Percentiles rank a stretch among this genome's conserved stretches.
phyloP scores from a whole-genome alignment of 2,797 vertebrate genomes.

The Malurus splendens region DNA sequence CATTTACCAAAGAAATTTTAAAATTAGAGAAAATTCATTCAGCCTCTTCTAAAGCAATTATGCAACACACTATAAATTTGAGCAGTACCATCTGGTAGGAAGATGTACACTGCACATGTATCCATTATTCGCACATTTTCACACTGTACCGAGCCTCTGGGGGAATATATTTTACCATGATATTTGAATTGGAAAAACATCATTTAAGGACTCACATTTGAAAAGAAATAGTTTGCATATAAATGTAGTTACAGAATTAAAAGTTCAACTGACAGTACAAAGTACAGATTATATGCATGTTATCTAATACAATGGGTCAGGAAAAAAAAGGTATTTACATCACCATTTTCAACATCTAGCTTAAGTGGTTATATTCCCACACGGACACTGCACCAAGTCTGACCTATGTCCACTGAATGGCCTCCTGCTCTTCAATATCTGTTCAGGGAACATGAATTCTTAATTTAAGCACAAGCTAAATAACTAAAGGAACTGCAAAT shows the following conservation, averaged over 20 bases:
- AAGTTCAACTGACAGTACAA: neutral
- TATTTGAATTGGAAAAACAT: slow-evolving; percentile 44
- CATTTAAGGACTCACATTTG: slow-evolving; percentile 8
- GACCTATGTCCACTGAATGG: neutral
- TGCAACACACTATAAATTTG: slow-evolving; percentile 20
- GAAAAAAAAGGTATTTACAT: neutral
- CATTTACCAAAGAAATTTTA: neutral
- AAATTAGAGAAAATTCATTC: slow-evolving; percentile 15
- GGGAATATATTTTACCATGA: slow-evolving; percentile 24
- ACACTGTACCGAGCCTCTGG: slow-evolving; percentile 10
- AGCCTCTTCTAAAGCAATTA: slow-evolving; percentile 34
- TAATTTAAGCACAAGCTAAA: neutral
- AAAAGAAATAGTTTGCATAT: neutral
- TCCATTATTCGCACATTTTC: slow-evolving; percentile 31
- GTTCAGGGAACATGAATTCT: neutral
- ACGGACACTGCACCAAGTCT: neutral
- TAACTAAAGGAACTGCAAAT: neutral
- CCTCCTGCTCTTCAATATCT: neutral
- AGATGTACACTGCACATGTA: slow-evolving; percentile 31
- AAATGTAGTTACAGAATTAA: neutral
- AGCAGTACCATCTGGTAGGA: slow-evolving; percentile 37
- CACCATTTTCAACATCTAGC: neutral
- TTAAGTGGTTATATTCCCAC: neutral
- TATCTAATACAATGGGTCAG: neutral
- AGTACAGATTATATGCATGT: neutral